Conservation (phyloP, 2,797 vertebrate genomes). For the Benthosema pterotum region DNA sequence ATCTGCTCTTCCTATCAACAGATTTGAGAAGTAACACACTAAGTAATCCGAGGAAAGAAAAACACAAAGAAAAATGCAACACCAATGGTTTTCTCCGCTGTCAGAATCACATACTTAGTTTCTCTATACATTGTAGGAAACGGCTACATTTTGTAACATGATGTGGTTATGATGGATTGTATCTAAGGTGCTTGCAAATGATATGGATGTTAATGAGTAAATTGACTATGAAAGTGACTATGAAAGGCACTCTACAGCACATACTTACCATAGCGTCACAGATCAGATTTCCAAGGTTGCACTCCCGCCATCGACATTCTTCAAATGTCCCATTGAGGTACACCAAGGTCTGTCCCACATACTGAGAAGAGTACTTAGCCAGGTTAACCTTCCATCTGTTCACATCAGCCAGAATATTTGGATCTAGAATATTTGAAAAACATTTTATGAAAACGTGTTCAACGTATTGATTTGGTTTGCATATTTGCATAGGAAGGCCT, state of each 20-base stretch:
- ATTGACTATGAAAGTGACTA: neutral
- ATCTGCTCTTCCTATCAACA: too few species aligned
- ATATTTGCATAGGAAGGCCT: too few species aligned
- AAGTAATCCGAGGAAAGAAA: too few species aligned
- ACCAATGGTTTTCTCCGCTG: too few species aligned
- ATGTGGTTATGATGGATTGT: too few species aligned
- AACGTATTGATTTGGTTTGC: too few species aligned
- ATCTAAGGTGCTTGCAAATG: neutral
- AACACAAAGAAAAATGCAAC: too few species aligned
- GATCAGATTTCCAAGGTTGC: constrained; percentile 93
- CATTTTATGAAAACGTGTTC: neutral
- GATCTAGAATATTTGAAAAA: constrained; percentile 69
- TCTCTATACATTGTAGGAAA: too few species aligned
- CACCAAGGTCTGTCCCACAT: constrained; percentile 87
- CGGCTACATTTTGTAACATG: too few species aligned
- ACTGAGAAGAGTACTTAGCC: constrained; percentile 78
- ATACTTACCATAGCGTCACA: constrained; percentile 88
- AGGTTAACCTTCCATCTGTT: constrained; percentile 80
- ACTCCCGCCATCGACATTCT: constrained; percentile 88
- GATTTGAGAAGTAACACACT: too few species aligned
- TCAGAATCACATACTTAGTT: too few species aligned
- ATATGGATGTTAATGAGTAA: neutral
- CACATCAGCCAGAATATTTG: constrained; percentile 81
- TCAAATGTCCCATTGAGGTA: constrained; percentile 87
- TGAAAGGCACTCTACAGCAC: too few species aligned